These are phyloP conservation scores for Plusia festucae DNA, from an alignment of 2,888 invertebrate species.

Conservation along the genomic window DNA sequence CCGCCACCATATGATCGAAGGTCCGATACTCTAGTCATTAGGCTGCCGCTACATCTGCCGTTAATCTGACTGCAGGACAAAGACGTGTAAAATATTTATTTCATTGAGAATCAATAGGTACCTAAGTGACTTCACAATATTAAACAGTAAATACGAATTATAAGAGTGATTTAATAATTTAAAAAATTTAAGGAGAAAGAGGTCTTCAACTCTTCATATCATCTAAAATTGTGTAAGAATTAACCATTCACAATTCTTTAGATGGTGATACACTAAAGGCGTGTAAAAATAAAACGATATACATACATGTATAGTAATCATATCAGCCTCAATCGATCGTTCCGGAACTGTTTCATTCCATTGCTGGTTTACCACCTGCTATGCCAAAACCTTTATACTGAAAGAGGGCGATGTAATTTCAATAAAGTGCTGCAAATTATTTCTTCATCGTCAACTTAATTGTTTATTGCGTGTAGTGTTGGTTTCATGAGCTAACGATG, in stretches of 20 bases:
- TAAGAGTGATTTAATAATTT: too few species aligned
- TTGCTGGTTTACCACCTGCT: constrained; percentile 83
- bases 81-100: not conserved
- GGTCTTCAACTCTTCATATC: too few species aligned
- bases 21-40: too few species aligned
- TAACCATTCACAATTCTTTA: not conserved
- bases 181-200: too few species aligned
- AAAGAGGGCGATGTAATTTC: constrained; percentile 68
- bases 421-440: constrained; percentile 85
- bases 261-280: not conserved
- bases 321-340: constrained; percentile 27
- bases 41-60: too few species aligned
- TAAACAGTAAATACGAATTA: too few species aligned
- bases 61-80: too few species aligned
- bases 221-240: not conserved
- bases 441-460: constrained; percentile 67
- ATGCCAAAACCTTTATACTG: constrained; percentile 77
- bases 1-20: too few species aligned
- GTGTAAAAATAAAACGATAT: constrained; percentile 9
- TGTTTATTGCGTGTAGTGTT: constrained; percentile 65
- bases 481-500: constrained; percentile 58
- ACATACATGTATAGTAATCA: constrained; percentile 40
- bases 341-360: constrained; percentile 61
- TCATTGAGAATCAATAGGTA: too few species aligned
- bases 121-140: too few species aligned